These are phyloP conservation scores for Emydoidea blandingii DNA, from an alignment of 2,797 vertebrate genomes.

Conservation along the genomic window DNA sequence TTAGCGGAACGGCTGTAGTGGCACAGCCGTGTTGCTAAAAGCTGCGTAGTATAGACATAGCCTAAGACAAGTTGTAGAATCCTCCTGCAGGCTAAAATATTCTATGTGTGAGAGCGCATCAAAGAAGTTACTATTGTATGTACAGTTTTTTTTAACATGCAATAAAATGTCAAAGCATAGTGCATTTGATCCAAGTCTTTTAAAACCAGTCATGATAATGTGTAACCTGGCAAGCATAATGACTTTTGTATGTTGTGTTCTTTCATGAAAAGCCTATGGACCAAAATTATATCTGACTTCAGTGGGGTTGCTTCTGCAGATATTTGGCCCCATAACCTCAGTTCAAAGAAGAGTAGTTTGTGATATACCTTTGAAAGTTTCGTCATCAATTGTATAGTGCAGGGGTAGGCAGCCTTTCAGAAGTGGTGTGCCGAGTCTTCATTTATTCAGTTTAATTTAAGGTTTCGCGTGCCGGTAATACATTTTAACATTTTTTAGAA, in stretches of 20 bases:
- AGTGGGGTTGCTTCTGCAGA: not conserved
- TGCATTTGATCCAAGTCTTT: constrained; percentile 3
- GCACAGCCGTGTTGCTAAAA: no score
- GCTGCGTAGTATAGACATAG: no score
- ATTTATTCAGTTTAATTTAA: no score
- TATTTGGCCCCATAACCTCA: not conserved
- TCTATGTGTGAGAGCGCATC: not conserved
- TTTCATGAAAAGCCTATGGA: not conserved
- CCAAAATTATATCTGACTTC: not conserved
- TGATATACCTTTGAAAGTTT: not conserved
- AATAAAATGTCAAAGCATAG: constrained; percentile 29
- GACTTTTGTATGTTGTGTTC: not conserved
- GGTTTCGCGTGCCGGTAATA: no score
- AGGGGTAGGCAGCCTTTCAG: no score
- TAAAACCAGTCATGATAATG: not conserved
- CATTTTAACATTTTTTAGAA: no score
- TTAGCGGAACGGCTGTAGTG: no score
- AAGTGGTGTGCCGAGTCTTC: no score
- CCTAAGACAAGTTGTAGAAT: not conserved
- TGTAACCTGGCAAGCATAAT: not conserved
- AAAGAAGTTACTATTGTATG: constrained; percentile 10
- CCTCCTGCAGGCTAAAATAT: not conserved
- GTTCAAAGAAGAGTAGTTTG: not conserved
- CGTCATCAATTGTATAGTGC: not conserved
- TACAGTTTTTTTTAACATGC: constrained; percentile 11